These are phyloP conservation scores for Macrocentrus cingulum DNA, from an alignment of 1,140 invertebrate species.

Conservation along the genomic window DNA sequence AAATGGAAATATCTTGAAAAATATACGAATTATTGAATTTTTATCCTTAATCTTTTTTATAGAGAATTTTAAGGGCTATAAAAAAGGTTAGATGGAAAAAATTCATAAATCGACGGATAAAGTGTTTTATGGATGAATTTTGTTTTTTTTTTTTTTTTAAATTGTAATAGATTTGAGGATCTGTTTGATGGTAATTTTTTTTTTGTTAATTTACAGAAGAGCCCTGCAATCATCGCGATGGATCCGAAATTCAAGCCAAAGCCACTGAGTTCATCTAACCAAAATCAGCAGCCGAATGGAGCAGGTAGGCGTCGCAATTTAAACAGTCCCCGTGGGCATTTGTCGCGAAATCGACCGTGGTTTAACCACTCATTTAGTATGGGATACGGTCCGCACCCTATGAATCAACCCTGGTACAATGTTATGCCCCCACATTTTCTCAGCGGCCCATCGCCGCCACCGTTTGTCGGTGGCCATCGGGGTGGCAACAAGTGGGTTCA, in stretches of 20 bases:
- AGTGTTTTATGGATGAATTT: too few relatives aligned
- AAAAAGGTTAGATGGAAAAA: too few relatives aligned
- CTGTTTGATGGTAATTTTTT: conserved; percentile 6
- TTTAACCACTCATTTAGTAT: conserved; percentile 49
- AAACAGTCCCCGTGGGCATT: conserved; percentile 46
- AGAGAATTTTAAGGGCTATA: too few relatives aligned
- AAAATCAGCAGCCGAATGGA: conserved; percentile 45
- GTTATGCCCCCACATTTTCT: conserved; percentile 51
- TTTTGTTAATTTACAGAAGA: conserved; percentile 38
- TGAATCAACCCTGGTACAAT: conserved; percentile 52
- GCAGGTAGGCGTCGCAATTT: conserved; percentile 49
- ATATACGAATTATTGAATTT: too few relatives aligned
- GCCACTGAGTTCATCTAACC: conserved; percentile 43
- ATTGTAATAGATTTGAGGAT: too few relatives aligned
- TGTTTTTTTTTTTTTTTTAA: too few relatives aligned
- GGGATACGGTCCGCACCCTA: conserved; percentile 47
- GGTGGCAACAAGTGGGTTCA: conserved; percentile 50
- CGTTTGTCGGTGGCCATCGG: conserved; percentile 45
- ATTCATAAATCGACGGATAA: too few relatives aligned
- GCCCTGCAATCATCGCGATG: conserved; percentile 31
- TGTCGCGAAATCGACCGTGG: conserved; percentile 51
- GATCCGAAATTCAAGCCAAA: conserved; percentile 43
- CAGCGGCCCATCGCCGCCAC: conserved; percentile 48
- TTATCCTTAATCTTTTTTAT: too few relatives aligned
- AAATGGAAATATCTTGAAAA: too few relatives aligned